A percentile compares a stretch with the other conserved stretches of the same genome.
These are phyloP conservation scores for Aphelenchoides bicaudatus DNA, from an alignment of 2,888 invertebrate species.

Conservation along the genomic window DNA sequence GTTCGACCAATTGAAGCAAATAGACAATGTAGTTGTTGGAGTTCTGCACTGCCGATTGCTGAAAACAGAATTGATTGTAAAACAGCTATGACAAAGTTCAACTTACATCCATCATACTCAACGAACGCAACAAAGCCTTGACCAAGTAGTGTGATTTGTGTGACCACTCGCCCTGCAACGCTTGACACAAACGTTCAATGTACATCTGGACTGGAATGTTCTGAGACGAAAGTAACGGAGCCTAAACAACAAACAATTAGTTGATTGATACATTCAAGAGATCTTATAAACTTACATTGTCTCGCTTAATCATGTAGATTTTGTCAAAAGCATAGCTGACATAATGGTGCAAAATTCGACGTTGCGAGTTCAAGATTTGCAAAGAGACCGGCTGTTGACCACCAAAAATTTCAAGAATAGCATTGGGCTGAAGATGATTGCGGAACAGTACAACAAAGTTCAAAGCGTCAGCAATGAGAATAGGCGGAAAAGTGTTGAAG, in stretches of 20 bases:
- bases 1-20: constrained; percentile 41
- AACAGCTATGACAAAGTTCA: not conserved
- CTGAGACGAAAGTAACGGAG: constrained; percentile 65
- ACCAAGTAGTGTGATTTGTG: constrained; percentile 95
- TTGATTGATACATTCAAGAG: not conserved
- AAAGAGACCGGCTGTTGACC: constrained; percentile 26
- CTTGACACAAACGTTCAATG: constrained; percentile 74
- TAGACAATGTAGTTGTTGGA: constrained; percentile 38
- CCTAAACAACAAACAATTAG: constrained; percentile 48
- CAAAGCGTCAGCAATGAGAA: constrained; percentile 90
- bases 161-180: constrained; percentile 72
- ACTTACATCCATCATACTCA: constrained; percentile 48
- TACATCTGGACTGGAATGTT: constrained; percentile 72
- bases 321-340: constrained; percentile 87
- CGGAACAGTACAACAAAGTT: constrained; percentile 95
- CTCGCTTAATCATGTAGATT: constrained; percentile 62
- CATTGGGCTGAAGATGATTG: constrained; percentile 77
- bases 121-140: constrained; percentile 70
- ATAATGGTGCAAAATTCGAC: constrained; percentile 88
- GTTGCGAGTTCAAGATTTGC: constrained; percentile 71
- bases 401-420: constrained; percentile 71
- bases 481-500: constrained; percentile 43
- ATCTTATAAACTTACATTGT: not conserved
- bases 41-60: constrained; percentile 23
- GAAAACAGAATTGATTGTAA: constrained; percentile 1